Evolutionary conservation across 1,140 invertebrate genomes (phyloP), one percentile per base, ranked within the genome.

Genomic region (Leguminivora glycinivorella): DNA sequence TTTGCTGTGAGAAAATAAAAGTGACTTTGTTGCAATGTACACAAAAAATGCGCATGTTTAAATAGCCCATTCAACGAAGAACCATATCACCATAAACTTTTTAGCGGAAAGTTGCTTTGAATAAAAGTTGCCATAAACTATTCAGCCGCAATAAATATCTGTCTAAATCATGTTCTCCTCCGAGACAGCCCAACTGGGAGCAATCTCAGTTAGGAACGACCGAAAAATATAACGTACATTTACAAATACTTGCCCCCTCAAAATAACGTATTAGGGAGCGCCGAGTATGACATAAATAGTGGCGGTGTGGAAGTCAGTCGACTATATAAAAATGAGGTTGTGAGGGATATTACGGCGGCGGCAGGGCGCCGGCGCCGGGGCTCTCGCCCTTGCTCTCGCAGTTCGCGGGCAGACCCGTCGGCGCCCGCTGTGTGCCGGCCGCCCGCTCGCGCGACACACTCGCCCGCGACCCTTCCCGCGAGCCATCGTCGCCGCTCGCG

Each of bases 321-420:
- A 89, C 84, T 91, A 88, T 88, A 88, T 91, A 91, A 91, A 91
- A 90, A 87, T 90, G 84, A 86, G 85, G 83, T 79, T 85, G 84
- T 82, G 77, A 80, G 80, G 80, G 83, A 81, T 82, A 80, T 80
- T 74, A 82, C 68, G 77, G 78, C 75, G 79, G 77, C 70, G 70
- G 77, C 77, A 87, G 83, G 70, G 87, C 89, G 89, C 87, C 89
- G 89, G 87, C 89, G 87, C 86, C 77, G 71, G 63, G 79, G 70
- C 78, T 77, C 71, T 77, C 77, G 75, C 77, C 77, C 79, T 80
- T 75, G 81, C 73, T 80, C 79, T 75, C 76, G 76, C 83, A 85
- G 79, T 83, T 78, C 80, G 75, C 76, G 75, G 76, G 66, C 87
- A 91, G 87, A 89, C 87, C 75, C 72, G 82, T 71, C 75, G 90